Base-by-base conservation (phyloP, 2,113 vertebrate genomes). In the Perccottus glenii region DNA sequence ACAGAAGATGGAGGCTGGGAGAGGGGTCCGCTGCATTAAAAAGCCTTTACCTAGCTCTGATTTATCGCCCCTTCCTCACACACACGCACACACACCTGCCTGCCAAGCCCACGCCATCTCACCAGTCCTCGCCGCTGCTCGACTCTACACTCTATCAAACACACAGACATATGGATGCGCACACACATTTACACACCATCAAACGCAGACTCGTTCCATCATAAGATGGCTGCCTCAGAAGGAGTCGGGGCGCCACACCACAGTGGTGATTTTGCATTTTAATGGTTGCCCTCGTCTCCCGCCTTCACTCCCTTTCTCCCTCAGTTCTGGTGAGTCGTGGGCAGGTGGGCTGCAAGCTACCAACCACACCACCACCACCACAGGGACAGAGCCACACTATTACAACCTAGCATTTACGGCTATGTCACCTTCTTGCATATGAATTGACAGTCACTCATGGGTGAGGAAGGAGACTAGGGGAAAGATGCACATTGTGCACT, bases 11-110 rank as follows among this genome's bases (percentile, higher is more conserved):
- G 91, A 92, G 91, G 92, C 85, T 90, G 90, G 80, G 84, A 91
- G 90, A 87, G 80, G 87, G 85, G 92, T 92, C 82, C 76, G 90
- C 91, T 91, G 90, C 90, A 92, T 93, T 93, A 93, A 93, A 93
- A 93, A 94, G 87, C 91, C 93, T 93, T 93, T 92, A 92, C 91
- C 91, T 91, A 83, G 85, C 78, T 73, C 89, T 94, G 93, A 94
- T 94, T 94, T 94, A 93, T 94, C 87, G 88, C 85, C 87, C 72
- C 73, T 77, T 76, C 85, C 87, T 85, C 68, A 62, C 84, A 57
- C 77, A 46, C 38, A 46, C 16, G 53, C 66, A 81, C 60, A 44
- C 67, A 57, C 27, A 49, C 63, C 61, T 43, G 59, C 82, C 85
- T 84, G 80, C 88, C 83, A 83, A 77, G 79, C 80, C 72, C 70